Conservation (phyloP, 2,888 invertebrate species). For the Bugula neritina region DNA sequence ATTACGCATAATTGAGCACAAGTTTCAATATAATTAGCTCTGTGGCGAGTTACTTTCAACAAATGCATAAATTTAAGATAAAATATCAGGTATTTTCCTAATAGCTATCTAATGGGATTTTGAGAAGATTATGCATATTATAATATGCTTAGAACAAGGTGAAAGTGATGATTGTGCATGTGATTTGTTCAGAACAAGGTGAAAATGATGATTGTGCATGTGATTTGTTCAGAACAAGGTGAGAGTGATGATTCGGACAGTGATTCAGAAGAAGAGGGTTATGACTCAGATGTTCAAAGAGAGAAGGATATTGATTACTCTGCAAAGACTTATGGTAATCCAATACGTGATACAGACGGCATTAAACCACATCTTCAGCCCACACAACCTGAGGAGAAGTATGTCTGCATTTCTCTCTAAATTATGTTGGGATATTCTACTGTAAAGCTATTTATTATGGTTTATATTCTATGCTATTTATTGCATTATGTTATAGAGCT, state of each 20-base stretch:
- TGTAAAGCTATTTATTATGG: no score
- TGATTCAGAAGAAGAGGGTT: conserved; percentile 53
- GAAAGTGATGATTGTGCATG: no score
- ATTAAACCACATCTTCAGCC: conserved; percentile 43
- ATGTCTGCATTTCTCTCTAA: neutral
- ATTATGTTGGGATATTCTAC: no score
- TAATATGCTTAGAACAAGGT: no score
- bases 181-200: no score
- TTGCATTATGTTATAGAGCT: conserved; percentile 34
- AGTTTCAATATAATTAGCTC: no score
- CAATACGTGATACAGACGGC: conserved; percentile 42
- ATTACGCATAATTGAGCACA: no score
- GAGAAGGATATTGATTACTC: conserved; percentile 52
- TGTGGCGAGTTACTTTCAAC: no score
- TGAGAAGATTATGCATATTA: no score
- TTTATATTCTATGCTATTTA: neutral
- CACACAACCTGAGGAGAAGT: neutral
- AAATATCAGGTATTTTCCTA: no score
- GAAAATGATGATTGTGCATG: conserved; percentile 53
- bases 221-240: conserved; percentile 41
- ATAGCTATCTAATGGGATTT: no score
- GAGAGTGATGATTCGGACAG: conserved; percentile 53
- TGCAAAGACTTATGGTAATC: conserved; percentile 45
- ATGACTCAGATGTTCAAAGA: conserved; percentile 53
- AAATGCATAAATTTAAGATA: no score